Evolutionary conservation across 2,113 vertebrate genomes (phyloP).

Genomic region (Paradoxurus hermaphroditus): DNA sequence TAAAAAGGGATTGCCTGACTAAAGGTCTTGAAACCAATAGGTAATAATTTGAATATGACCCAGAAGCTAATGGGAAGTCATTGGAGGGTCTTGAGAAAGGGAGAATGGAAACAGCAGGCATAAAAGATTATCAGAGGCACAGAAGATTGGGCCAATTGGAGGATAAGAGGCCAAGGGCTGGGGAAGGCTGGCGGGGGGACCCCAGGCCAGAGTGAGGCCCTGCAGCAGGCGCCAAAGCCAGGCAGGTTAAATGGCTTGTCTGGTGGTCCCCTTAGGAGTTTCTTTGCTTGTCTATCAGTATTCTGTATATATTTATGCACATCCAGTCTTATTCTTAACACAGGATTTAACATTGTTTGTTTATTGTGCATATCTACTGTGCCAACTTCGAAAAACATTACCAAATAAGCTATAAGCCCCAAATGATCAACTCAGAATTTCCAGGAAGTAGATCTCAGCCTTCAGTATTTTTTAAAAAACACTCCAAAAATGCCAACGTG

Average conservation of each 20-base stretch:
- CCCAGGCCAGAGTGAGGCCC: background rate
- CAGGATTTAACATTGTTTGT: background rate
- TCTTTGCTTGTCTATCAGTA: background rate
- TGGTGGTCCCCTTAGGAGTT: background rate
- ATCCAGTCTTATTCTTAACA: background rate
- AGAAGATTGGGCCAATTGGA: slow-evolving; percentile 34
- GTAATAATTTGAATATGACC: slow-evolving; percentile 63
- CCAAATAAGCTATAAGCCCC: background rate
- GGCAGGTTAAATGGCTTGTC: background rate
- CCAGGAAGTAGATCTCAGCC: background rate
- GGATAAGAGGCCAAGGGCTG: background rate
- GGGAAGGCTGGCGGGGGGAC: background rate
- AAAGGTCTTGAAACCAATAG: slow-evolving; percentile 64
- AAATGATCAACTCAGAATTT: background rate
- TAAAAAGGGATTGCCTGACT: slow-evolving; percentile 41
- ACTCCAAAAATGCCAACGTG: background rate
- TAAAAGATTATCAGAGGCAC: slow-evolving; percentile 4
- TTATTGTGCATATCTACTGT: background rate
- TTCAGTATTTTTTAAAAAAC: background rate
- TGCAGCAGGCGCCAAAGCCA: accelerated
- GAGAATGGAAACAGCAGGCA: slow-evolving; percentile 35
- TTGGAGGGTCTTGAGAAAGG: slow-evolving; percentile 45
- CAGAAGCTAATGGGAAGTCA: slow-evolving; percentile 58
- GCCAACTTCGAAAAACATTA: background rate
- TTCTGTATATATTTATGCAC: background rate